phyloP scores from a whole-genome alignment of 2,113 vertebrate genomes.

The Brachyistius frenatus region DNA sequence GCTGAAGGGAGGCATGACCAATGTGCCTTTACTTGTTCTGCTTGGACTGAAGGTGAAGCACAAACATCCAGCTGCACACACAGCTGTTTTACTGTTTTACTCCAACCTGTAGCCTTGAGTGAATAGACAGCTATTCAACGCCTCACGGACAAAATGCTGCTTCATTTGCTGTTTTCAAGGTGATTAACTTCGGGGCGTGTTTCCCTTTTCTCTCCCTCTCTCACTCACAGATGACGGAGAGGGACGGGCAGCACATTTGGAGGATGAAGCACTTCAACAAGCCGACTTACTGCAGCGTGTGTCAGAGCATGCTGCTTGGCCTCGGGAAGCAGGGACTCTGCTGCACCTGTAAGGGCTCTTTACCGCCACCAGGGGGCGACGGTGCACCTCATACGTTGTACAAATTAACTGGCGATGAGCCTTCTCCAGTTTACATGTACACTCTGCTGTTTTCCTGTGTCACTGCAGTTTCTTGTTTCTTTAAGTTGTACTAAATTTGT shows the following conservation, averaged over 20 bases:
- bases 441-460: neutral
- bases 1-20: constrained; percentile 93
- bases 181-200: neutral
- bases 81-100: neutral
- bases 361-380: constrained; percentile 58
- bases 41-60: constrained; percentile 90
- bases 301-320: constrained; percentile 89
- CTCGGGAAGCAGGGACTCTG: constrained; percentile 93
- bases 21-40: constrained; percentile 91
- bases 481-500: neutral
- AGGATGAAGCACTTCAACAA: constrained; percentile 92
- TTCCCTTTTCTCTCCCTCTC: neutral
- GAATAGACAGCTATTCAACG: neutral
- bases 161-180: neutral
- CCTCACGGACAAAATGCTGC: neutral
- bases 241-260: constrained; percentile 92
- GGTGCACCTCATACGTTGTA: neutral
- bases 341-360: constrained; percentile 88
- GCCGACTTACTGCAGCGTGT: constrained; percentile 90
- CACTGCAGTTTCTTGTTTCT: neutral
- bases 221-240: constrained; percentile 86
- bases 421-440: neutral
- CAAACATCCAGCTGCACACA: neutral
- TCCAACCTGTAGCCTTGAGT: neutral
- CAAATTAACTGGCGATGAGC: neutral